Conservation (phyloP, 2,113 vertebrate genomes). For the Collichthys lucidus region DNA sequence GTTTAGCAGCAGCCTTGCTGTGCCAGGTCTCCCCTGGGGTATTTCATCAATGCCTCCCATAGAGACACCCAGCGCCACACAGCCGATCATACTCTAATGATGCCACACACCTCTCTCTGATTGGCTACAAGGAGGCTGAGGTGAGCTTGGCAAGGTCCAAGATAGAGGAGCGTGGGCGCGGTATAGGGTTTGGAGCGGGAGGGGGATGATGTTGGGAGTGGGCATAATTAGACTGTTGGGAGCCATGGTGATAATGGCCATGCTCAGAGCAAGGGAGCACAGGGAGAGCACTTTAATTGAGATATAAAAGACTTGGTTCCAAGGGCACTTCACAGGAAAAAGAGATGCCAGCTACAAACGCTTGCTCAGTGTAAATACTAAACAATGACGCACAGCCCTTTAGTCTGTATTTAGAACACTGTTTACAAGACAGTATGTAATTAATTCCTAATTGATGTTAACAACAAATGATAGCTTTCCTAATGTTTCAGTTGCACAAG, state of each 20-base stretch:
- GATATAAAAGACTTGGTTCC: slow-evolving; percentile 76
- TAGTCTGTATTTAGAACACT: slow-evolving; percentile 53
- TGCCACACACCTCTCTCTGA: slow-evolving; percentile 52
- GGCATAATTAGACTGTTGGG: slow-evolving; percentile 79
- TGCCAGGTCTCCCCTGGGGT: slow-evolving; percentile 62
- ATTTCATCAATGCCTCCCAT: slow-evolving; percentile 73
- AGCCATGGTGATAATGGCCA: slow-evolving; percentile 80
- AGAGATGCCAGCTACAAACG: slow-evolving; percentile 67
- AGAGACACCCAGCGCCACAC: slow-evolving; percentile 54
- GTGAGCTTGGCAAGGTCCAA: slow-evolving; percentile 71
- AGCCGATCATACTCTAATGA: slow-evolving; percentile 52
- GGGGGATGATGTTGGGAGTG: slow-evolving; percentile 58
- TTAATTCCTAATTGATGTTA: slow-evolving; percentile 53
- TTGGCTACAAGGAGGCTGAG: slow-evolving; percentile 66
- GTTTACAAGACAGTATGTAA: slow-evolving; percentile 52
- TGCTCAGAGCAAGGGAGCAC: slow-evolving; percentile 69
- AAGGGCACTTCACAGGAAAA: slow-evolving; percentile 73
- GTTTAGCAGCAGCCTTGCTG: slow-evolving; percentile 72
- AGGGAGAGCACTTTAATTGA: slow-evolving; percentile 82
- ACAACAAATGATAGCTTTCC: slow-evolving; percentile 47
- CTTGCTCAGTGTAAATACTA: slow-evolving; percentile 71
- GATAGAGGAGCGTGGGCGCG: slow-evolving; percentile 56
- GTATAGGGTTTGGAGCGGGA: slow-evolving; percentile 32
- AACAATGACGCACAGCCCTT: slow-evolving; percentile 52
- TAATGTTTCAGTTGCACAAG: slow-evolving; percentile 27